These are phyloP conservation scores for Caretta caretta DNA, from an alignment of 2,113 vertebrate genomes.

Conservation along the genomic window DNA sequence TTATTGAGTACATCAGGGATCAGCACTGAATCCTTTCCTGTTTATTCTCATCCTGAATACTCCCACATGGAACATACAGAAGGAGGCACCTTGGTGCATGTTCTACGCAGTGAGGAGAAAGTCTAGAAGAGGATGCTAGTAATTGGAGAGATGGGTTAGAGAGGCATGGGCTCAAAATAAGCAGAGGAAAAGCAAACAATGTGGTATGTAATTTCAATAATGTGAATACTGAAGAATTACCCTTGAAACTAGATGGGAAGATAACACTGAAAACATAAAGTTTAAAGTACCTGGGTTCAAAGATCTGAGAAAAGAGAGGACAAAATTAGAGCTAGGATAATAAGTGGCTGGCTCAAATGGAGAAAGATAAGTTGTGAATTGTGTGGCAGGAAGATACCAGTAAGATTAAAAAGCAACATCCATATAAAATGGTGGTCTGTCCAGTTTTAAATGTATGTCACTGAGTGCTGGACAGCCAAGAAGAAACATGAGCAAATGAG, in stretches of 20 bases:
- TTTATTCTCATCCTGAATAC: not conserved
- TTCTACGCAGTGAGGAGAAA: not conserved
- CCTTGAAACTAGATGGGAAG: not conserved
- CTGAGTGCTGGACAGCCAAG: not conserved
- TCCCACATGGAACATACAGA: not conserved
- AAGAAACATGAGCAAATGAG: not conserved
- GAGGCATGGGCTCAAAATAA: not conserved
- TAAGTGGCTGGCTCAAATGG: not conserved
- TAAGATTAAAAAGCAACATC: not conserved
- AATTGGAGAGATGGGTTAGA: not conserved
- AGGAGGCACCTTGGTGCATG: not conserved
- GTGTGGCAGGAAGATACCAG: not conserved
- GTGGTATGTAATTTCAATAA: not conserved
- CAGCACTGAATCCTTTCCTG: not conserved
- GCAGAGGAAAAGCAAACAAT: not conserved
- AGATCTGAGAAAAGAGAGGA: not conserved
- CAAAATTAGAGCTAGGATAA: not conserved
- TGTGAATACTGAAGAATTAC: not conserved
- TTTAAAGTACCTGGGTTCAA: not conserved
- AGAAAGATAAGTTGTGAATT: not conserved
- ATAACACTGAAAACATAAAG: not conserved
- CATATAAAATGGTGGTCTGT: not conserved
- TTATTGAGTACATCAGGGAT: not conserved
- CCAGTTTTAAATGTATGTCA: not conserved
- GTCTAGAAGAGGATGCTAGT: not conserved